phyloP scores from a whole-genome alignment of 1,140 invertebrate species.

The Drosophila nebulosa region DNA sequence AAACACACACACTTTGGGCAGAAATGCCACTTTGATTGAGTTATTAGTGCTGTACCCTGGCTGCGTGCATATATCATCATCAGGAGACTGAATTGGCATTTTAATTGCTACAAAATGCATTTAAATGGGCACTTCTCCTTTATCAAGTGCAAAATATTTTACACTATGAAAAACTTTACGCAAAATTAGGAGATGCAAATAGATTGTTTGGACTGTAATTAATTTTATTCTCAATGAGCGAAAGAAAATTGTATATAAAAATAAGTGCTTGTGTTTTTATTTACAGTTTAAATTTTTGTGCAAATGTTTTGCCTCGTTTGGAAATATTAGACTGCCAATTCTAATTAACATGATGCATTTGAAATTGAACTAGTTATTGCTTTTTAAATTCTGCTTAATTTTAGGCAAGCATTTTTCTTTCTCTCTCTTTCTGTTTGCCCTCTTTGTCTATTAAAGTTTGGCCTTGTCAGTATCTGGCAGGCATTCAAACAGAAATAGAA shows the following conservation, averaged over 20 bases:
- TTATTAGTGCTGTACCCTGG: conserved; percentile 36
- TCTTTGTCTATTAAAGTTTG: conserved; percentile 30
- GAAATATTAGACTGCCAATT: conserved; percentile 16
- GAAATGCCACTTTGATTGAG: conserved; percentile 39
- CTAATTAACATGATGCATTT: conserved; percentile 52
- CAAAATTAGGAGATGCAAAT: no score
- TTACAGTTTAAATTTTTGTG: no score
- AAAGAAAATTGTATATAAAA: no score
- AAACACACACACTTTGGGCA: neutral
- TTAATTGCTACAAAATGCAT: conserved; percentile 44
- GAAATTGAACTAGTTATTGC: conserved; percentile 4
- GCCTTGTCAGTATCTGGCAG: conserved; percentile 54
- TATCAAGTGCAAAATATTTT: no score
- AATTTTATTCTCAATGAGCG: no score
- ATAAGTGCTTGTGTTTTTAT: no score
- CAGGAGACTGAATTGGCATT: conserved; percentile 50
- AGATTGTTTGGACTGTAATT: no score
- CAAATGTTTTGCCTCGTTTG: no score
- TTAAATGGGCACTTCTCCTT: neutral
- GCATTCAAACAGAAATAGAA: conserved; percentile 46
- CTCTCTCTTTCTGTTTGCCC: conserved; percentile 30
- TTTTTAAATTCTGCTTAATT: conserved; percentile 10
- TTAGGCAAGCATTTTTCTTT: conserved; percentile 24
- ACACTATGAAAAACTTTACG: no score
- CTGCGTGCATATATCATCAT: conserved; percentile 46